Conservation (phyloP, 1,140 invertebrate genomes). For the Drosophila pachea region DNA sequence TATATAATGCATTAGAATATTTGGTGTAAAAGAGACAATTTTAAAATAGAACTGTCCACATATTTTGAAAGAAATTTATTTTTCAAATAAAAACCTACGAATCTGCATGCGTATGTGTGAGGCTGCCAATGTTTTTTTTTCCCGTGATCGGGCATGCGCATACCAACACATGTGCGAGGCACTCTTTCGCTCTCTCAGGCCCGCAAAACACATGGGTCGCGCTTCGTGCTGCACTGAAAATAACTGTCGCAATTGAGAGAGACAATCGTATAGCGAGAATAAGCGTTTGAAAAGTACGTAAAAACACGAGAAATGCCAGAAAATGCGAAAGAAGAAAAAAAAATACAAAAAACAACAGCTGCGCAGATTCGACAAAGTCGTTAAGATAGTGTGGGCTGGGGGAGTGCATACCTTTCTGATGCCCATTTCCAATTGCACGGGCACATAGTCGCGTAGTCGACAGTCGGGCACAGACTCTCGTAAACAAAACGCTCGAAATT, state of each 20-base stretch:
- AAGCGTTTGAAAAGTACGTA: slow-evolving; percentile 51
- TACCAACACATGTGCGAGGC: slow-evolving; percentile 51
- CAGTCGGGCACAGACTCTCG: slow-evolving; percentile 46
- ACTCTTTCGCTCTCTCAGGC: slow-evolving; percentile 19
- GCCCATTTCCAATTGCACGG: slow-evolving; percentile 38
- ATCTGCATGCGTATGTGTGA: slow-evolving; percentile 41
- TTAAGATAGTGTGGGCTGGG: slow-evolving; percentile 24
- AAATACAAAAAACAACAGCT: slow-evolving; percentile 55
- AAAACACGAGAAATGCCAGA: slow-evolving; percentile 30
- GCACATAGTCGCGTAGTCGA: slow-evolving; percentile 27
- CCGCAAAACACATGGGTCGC: slow-evolving; percentile 44
- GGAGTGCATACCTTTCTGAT: slow-evolving; percentile 19
- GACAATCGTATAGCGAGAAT: slow-evolving; percentile 31
- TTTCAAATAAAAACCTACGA: slow-evolving; percentile 43
- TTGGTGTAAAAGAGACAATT: slow-evolving; percentile 40
- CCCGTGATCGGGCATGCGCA: slow-evolving; percentile 64
- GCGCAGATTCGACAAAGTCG: slow-evolving; percentile 63
- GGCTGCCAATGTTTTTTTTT: slow-evolving; percentile 58
- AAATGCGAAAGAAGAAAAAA: slow-evolving; percentile 15
- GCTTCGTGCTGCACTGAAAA: slow-evolving; percentile 52
- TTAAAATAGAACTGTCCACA: slow-evolving; percentile 57
- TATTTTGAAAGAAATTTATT: slow-evolving; percentile 59
- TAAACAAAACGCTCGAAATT: slow-evolving; percentile 60
- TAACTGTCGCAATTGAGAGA: slow-evolving; percentile 57
- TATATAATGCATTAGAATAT: slow-evolving; percentile 12